phyloP scores from a whole-genome alignment of 2,888 invertebrate species.

The Coenonympha glycerion region DNA sequence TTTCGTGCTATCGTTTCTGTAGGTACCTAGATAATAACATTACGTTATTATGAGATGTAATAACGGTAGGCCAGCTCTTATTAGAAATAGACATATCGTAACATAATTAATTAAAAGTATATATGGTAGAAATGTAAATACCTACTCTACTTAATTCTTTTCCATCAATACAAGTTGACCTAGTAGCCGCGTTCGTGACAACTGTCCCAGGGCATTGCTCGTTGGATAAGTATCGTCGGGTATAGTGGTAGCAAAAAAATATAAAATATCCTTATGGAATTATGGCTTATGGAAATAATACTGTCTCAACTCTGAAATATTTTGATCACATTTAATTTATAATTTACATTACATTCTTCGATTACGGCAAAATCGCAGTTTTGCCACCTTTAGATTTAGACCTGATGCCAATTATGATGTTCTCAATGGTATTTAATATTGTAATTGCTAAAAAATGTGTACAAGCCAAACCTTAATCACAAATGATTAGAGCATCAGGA shows the following conservation, averaged over 20 bases:
- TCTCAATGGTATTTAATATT: neutral
- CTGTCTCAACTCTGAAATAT: neutral
- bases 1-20: no score
- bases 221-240: constrained; percentile 14
- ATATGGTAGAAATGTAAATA: neutral
- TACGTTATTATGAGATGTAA: no score
- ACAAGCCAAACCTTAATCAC: neutral
- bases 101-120: neutral
- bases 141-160: constrained; percentile 17
- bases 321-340: no score
- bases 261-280: neutral
- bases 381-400: no score
- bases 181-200: constrained; percentile 64
- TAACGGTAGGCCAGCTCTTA: no score
- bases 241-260: neutral
- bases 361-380: no score
- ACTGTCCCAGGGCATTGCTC: constrained; percentile 43
- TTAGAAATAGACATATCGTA: no score
- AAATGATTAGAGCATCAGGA: neutral
- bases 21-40: no score
- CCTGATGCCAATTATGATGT: no score
- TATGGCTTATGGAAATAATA: neutral
- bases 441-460: no score
- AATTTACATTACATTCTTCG: no score
- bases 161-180: constrained; percentile 53